A percentile compares a stretch with the other conserved stretches of the same genome.
phyloP scores from a whole-genome alignment of 1,140 invertebrate genomes.

The Papilio helenus region DNA sequence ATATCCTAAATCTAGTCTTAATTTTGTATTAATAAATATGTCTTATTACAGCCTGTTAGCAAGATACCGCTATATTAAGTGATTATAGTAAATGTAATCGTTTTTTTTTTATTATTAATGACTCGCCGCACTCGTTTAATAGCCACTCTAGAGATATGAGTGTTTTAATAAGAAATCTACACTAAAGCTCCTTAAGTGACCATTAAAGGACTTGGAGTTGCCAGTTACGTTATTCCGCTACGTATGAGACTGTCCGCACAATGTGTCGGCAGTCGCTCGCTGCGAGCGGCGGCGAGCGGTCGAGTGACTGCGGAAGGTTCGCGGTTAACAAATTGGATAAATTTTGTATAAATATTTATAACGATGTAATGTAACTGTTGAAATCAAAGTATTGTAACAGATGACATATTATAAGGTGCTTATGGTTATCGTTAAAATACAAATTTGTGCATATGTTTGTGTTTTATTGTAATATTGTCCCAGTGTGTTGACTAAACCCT shows the following conservation, averaged over 20 bases:
- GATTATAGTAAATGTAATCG: background rate
- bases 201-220: background rate
- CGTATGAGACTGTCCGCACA: background rate
- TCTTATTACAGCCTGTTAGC: background rate
- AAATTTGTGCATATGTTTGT: constrained; percentile 80
- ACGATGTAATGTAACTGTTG: constrained; percentile 81
- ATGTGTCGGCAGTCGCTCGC: constrained; percentile 40
- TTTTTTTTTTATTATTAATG: background rate
- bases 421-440: constrained; percentile 83
- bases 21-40: background rate
- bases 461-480: constrained; percentile 53
- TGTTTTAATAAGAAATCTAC: background rate
- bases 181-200: background rate
- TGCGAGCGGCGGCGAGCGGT: constrained; percentile 35
- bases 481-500: too few species aligned
- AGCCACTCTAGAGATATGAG: too few species aligned
- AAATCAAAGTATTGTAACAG: constrained; percentile 80
- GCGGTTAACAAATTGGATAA: constrained; percentile 74
- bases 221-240: background rate
- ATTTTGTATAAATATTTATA: constrained; percentile 83
- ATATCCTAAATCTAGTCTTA: too few species aligned
- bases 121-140: too few species aligned
- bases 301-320: constrained; percentile 65
- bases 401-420: constrained; percentile 82
- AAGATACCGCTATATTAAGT: background rate